phyloP scores from a whole-genome alignment of 2,888 invertebrate genomes.

The Auanema freiburgensis region DNA sequence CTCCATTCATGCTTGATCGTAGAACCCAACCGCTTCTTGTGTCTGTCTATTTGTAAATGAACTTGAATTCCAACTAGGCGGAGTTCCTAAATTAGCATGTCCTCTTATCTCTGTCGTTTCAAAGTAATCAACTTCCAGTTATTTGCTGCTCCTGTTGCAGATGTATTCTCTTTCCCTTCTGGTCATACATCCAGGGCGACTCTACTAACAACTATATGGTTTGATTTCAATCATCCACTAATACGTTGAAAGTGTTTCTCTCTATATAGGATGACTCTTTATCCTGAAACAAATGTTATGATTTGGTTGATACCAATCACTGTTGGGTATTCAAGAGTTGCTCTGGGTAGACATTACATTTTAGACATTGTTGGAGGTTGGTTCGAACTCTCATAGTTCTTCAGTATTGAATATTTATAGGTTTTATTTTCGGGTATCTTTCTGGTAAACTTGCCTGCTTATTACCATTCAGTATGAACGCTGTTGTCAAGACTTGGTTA shows the following conservation, averaged over 20 bases:
- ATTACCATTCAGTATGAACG: slow-evolving; percentile 13
- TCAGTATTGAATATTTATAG: slow-evolving; percentile 5
- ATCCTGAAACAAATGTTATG: neutral
- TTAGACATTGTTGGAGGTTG: slow-evolving; percentile 80
- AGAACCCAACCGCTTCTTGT: neutral
- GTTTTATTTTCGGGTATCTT: slow-evolving; percentile 14
- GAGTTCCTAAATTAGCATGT: neutral
- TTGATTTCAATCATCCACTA: too few relatives aligned
- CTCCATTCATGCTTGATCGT: slow-evolving; percentile 1
- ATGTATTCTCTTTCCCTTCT: slow-evolving; percentile 90
- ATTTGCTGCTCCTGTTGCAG: slow-evolving; percentile 66
- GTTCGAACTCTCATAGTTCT: neutral
- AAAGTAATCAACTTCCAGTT: slow-evolving; percentile 23
- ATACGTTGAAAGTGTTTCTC: too few relatives aligned
- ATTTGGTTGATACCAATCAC: slow-evolving; percentile 66
- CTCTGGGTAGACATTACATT: slow-evolving; percentile 83
- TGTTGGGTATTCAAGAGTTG: slow-evolving; percentile 79
- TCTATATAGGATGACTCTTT: slow-evolving; percentile 10
- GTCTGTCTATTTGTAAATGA: neutral
- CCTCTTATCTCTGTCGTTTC: neutral
- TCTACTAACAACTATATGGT: slow-evolving; percentile 72
- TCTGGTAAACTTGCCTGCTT: slow-evolving; percentile 4
- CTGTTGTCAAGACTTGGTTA: slow-evolving; percentile 6
- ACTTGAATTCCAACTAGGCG: neutral
- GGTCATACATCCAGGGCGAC: slow-evolving; percentile 87